A percentile compares a stretch with the other conserved stretches of the same genome.
Conservation (phyloP, 2,797 vertebrate species). For the Nasua narica region DNA sequence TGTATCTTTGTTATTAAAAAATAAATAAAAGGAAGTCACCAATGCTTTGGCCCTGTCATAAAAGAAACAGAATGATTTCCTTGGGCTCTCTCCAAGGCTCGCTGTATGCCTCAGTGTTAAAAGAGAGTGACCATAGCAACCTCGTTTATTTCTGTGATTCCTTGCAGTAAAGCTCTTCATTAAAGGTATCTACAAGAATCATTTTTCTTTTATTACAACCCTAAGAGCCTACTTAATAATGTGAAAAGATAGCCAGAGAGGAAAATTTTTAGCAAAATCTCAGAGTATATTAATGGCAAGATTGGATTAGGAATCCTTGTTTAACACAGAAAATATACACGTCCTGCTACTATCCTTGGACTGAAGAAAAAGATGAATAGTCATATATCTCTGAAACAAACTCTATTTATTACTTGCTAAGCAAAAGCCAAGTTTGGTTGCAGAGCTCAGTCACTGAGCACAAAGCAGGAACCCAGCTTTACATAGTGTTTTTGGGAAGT, state of each 20-base stretch:
- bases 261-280: background rate
- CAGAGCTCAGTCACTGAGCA: background rate
- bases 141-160: background rate
- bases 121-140: background rate
- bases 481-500: background rate
- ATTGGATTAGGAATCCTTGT: background rate
- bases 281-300: background rate
- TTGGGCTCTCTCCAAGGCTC: background rate
- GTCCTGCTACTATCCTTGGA: background rate
- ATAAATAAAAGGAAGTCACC: background rate
- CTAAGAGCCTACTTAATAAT: background rate
- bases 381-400: background rate
- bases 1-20: background rate
- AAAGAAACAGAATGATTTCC: background rate
- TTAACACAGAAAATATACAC: background rate
- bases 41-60: background rate
- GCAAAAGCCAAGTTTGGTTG: background rate
- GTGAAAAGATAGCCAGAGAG: background rate
- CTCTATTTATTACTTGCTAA: background rate
- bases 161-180: background rate
- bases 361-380: background rate
- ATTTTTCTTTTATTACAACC: background rate
- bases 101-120: background rate
- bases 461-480: background rate
- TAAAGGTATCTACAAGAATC: background rate